Evolutionary conservation across 2,113 vertebrate species (phyloP).

Genomic region (Nyctibius bracteatus): DNA sequence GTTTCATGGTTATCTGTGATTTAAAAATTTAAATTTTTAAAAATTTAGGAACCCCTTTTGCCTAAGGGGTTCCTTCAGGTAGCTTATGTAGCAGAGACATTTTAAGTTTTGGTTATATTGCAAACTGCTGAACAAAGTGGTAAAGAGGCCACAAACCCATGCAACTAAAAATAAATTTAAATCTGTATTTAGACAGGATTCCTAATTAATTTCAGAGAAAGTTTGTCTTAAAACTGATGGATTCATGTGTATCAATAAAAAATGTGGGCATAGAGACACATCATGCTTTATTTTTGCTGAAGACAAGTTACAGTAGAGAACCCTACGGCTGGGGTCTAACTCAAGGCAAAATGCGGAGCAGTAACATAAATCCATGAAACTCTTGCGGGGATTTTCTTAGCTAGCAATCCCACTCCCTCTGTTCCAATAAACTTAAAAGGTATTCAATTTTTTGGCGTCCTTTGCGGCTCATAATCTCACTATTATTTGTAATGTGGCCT

Average conservation of each 20-base stretch:
- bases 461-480: not conserved
- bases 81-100: not conserved
- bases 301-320: not conserved
- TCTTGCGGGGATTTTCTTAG: not conserved
- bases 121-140: not conserved
- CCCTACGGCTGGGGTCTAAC: not conserved
- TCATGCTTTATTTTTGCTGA: not conserved
- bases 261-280: not conserved
- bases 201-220: not conserved
- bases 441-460: not conserved
- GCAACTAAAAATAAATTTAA: not conserved
- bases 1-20: not conserved
- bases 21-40: not conserved
- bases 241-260: not conserved
- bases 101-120: not conserved
- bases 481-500: not conserved
- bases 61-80: not conserved
- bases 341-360: not conserved
- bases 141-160: not conserved
- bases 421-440: not conserved
- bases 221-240: not conserved
- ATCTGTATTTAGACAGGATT: not conserved
- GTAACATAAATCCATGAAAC: not conserved
- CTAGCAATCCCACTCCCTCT: not conserved
- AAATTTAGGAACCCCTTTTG: no score